Base-by-base conservation (phyloP, 1,140 invertebrate genomes). In the Lordiphosa collinella region DNA sequence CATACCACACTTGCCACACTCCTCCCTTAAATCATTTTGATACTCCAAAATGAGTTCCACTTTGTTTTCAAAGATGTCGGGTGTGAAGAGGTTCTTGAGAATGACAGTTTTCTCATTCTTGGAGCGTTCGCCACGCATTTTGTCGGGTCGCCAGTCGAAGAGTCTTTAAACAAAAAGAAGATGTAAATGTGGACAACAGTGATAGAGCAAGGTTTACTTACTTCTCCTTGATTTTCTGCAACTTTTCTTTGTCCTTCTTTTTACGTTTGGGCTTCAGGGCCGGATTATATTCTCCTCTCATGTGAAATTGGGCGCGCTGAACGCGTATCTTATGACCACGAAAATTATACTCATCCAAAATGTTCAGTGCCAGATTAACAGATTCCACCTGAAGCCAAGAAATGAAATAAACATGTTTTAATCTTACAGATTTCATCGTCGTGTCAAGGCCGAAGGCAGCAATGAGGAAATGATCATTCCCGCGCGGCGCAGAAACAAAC, bases 141-240 rank as follows among this genome's bases (percentile, higher is more conserved):
- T 96, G 60, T 99, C 97, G 2, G 98, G 97, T 71, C 95, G 91
- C 98, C 98, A 99, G 88, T 97, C 97, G 87, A 99, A 97, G 31
- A 99, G 90, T 86, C 94, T 96, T 13, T 1, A n/a, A n/a, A n/a
- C 4, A n/a, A 29, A 40, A 6, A 41, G 4, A 34, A 22, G 10
- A 18, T 29, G 7, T 29, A 1, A 29, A 29, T 29, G 7, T n/a
- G n/a, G n/a, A n/a, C n/a, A n/a, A n/a, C n/a, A n/a, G n/a, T n/a
- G n/a, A n/a, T n/a, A n/a, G n/a, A 29, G 25, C n/a, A n/a, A n/a
- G 25, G 8, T 29, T 29, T 29, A 29, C 25, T 29, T 8, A 95
- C 93, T 97, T 98, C 87, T 99, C 94, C 76, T 99, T 96, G 89
- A 95, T 94, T 90, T 97, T 97, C 89, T 97, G 97, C 51, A 98